Conservation (phyloP, 2,888 invertebrate genomes). For the Lymantria monacha region DNA sequence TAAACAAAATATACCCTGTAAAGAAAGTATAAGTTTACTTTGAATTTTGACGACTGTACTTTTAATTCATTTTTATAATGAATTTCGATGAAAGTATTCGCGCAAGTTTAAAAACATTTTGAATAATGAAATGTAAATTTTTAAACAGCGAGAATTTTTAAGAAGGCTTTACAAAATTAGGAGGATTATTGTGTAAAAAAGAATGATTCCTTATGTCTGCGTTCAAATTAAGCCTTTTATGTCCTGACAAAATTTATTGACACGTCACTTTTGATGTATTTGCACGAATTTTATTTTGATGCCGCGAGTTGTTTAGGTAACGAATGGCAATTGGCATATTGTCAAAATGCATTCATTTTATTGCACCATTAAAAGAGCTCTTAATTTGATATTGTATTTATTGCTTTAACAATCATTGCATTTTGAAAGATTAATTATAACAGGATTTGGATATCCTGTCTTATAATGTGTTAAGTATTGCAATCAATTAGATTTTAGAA, state of each 20-base stretch:
- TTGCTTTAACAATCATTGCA: conserved; percentile 22
- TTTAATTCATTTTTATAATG: neutral
- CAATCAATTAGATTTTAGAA: neutral
- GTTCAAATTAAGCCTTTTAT: conserved; percentile 40
- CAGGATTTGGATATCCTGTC: conserved; percentile 13
- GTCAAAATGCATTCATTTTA: conserved; percentile 45
- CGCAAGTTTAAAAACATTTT: neutral
- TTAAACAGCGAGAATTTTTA: neutral
- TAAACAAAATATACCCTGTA: too few species aligned
- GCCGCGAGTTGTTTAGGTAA: conserved; percentile 50
- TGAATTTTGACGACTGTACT: too few species aligned
- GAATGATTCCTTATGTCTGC: conserved; percentile 11
- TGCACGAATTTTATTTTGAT: conserved; percentile 35
- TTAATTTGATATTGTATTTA: conserved; percentile 35
- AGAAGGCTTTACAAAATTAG: conserved; percentile 30
- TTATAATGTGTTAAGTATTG: neutral
- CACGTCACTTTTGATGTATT: conserved; percentile 41
- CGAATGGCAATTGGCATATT: conserved; percentile 43
- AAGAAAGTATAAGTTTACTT: too few species aligned
- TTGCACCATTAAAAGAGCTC: conserved; percentile 27
- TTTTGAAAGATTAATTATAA: conserved; percentile 10
- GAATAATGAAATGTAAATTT: neutral
- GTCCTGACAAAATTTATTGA: conserved; percentile 51
- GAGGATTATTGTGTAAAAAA: conserved; percentile 30
- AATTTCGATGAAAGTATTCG: neutral